phyloP scores from a whole-genome alignment of 2,797 vertebrate species.

The Smutsia temminckii region DNA sequence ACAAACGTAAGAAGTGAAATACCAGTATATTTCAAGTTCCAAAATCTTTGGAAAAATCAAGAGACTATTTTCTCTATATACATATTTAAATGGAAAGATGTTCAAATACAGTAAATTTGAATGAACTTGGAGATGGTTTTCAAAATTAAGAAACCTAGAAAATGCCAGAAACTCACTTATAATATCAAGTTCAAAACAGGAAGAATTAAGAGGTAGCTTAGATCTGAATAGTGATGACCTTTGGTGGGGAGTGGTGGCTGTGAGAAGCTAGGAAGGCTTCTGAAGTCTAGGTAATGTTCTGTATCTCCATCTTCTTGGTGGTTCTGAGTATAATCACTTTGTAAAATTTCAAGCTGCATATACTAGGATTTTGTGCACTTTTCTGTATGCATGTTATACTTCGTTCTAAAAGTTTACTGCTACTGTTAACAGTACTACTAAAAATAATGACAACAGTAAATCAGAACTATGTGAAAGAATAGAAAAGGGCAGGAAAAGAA shows the following conservation, averaged over 20 bases:
- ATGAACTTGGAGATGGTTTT: background rate
- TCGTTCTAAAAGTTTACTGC: background rate
- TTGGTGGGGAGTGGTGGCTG: background rate
- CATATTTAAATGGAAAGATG: constrained; percentile 1
- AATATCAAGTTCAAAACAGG: constrained; percentile 18
- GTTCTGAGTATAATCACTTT: background rate
- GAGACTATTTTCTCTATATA: background rate
- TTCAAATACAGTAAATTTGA: constrained; percentile 19
- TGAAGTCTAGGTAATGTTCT: background rate
- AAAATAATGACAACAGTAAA: background rate
- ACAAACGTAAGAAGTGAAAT: background rate
- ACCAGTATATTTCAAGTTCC: background rate
- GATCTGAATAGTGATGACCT: background rate
- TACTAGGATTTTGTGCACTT: background rate
- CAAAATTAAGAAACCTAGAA: constrained; percentile 47
- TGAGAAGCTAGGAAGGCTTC: background rate
- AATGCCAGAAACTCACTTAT: background rate
- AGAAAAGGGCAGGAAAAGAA: background rate
- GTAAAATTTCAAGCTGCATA: background rate
- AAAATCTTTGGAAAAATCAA: background rate
- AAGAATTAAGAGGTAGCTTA: background rate
- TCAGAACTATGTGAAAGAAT: background rate
- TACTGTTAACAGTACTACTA: background rate
- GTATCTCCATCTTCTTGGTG: background rate
- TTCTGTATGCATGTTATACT: background rate